These are phyloP conservation scores for Platorchestia sp. DNA, from an alignment of 1,140 invertebrate species.

Conservation along the genomic window DNA sequence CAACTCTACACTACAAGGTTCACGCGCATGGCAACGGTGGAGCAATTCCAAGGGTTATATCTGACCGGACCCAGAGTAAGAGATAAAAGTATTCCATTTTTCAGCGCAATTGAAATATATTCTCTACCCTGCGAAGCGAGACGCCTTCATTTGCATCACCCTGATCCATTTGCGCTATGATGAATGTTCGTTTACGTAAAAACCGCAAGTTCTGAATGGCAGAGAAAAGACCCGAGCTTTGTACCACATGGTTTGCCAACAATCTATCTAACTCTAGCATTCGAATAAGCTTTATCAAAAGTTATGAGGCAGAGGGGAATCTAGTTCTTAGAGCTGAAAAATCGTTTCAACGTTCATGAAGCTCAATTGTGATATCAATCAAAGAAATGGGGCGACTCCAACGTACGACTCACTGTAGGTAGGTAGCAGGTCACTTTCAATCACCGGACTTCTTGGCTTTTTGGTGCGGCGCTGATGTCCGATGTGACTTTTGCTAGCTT, in stretches of 20 bases:
- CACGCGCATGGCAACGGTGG: not conserved
- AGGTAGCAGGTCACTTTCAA: not conserved
- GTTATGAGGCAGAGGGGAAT: not conserved
- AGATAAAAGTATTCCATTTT: not conserved
- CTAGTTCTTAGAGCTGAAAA: conserved; percentile 24
- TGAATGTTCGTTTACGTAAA: not conserved
- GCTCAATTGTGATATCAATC: conserved; percentile 11
- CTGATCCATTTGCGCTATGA: not conserved
- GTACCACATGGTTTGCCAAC: not conserved
- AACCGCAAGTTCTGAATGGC: not conserved
- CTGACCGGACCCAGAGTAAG: not conserved
- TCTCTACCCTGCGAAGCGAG: not conserved
- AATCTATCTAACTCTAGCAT: not conserved
- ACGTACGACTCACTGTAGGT: not conserved
- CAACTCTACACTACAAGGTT: not conserved
- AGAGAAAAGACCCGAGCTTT: not conserved
- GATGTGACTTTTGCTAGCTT: not conserved
- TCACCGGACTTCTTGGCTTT: not conserved
- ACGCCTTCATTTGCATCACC: not conserved
- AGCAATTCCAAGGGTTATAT: not conserved
- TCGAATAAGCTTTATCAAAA: conserved; percentile 12
- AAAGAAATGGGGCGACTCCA: not conserved
- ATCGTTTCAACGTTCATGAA: not conserved
- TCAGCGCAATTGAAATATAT: not conserved
- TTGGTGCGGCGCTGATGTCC: not conserved